These are phyloP conservation scores for Mongoloraphidia duomilia DNA, from an alignment of 2,888 invertebrate genomes.

Conservation along the genomic window DNA sequence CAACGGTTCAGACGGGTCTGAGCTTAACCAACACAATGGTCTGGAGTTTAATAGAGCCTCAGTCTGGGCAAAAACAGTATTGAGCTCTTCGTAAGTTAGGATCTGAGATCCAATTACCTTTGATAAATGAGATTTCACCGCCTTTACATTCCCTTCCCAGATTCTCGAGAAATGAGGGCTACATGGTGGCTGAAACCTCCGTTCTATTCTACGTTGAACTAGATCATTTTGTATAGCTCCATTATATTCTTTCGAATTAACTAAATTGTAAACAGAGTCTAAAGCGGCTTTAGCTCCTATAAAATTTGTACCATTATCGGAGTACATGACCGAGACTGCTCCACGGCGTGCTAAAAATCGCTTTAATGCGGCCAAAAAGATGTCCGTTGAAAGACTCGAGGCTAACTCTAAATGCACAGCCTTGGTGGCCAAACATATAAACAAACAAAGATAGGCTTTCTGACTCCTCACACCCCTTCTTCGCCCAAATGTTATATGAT, in stretches of 20 bases:
- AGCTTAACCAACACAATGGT: constrained; percentile 6
- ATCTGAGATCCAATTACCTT: neutral
- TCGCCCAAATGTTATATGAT: constrained; percentile 4
- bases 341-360: constrained; percentile 15
- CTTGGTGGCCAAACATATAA: constrained; percentile 14
- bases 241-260: neutral
- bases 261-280: neutral
- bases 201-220: neutral
- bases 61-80: constrained; percentile 4
- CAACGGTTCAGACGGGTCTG: constrained; percentile 5
- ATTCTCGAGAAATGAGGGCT: neutral
- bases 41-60: constrained; percentile 12
- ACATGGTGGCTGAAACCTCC: neutral
- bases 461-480: constrained; percentile 6
- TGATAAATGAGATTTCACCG: neutral
- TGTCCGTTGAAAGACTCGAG: constrained; percentile 12
- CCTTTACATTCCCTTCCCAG: neutral
- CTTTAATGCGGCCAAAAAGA: constrained; percentile 14
- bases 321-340: constrained; percentile 8
- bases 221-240: neutral
- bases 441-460: constrained; percentile 14
- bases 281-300: constrained; percentile 10
- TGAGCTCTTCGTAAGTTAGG: neutral
- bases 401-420: constrained; percentile 16
- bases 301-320: constrained; percentile 17